phyloP scores from a whole-genome alignment of 2,888 invertebrate species.

The Ophioninae sp. region DNA sequence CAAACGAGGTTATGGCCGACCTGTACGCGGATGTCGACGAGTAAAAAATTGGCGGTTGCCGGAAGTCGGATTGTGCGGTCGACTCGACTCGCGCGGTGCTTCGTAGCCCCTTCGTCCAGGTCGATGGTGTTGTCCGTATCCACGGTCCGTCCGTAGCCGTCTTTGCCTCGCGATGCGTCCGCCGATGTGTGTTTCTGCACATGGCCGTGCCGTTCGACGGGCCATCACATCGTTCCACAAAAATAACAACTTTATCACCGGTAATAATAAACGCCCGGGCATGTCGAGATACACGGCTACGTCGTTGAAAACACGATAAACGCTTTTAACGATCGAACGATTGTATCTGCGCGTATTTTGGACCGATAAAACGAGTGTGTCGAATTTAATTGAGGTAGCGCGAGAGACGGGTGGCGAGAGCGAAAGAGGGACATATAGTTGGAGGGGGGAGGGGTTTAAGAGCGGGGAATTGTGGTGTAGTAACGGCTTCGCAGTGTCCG shows the following conservation, averaged over 20 bases:
- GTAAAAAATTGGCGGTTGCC: conserved; percentile 14
- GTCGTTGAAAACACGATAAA: conserved; percentile 22
- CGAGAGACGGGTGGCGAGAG: conserved; percentile 1
- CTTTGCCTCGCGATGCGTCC: conserved; percentile 76
- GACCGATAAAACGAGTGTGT: conserved; percentile 46
- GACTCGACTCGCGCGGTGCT: conserved; percentile 64
- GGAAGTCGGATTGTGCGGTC: conserved; percentile 42
- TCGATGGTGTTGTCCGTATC: conserved; percentile 70
- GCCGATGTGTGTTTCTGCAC: conserved; percentile 79
- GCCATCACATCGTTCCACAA: conserved; percentile 71
- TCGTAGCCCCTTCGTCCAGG: conserved; percentile 66
- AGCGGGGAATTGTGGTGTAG: conserved; percentile 20
- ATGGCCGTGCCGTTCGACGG: conserved; percentile 77
- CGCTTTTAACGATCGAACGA: conserved; percentile 32
- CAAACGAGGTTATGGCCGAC: background rate
- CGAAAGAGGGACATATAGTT: background rate
- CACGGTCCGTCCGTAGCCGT: conserved; percentile 73
- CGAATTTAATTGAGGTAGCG: conserved; percentile 27
- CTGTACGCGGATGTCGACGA: background rate
- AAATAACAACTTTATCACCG: conserved; percentile 70
- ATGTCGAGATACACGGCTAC: conserved; percentile 19
- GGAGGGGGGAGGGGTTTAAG: background rate
- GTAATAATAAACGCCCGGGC: conserved; percentile 68
- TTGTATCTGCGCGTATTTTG: conserved; percentile 23
- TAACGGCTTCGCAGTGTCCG: conserved; percentile 41